Base-by-base conservation (phyloP, 2,888 invertebrate genomes). In the Nemotelus nigrinus region DNA sequence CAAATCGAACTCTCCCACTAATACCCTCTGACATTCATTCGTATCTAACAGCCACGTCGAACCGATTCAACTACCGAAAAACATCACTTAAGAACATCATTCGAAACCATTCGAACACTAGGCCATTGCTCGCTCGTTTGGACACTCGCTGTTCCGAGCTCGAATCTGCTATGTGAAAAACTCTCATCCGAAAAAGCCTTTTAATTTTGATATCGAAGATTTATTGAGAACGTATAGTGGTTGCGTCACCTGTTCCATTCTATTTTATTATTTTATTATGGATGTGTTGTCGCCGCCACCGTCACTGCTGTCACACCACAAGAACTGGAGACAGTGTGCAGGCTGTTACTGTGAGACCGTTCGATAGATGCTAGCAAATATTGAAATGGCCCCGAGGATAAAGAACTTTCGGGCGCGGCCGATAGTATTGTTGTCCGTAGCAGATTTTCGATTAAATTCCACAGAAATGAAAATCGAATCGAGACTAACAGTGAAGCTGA, bases 201-300 rank as follows among this genome's bases (percentile, higher is more conserved):
- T 74, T 74, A 74, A 74, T 74, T 74, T 74, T 74, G 74, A 74
- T 74, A 74, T 74, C 63, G 74, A 74, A 74, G 74, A 74, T 74
- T 74, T 74, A 74, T 74, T 74, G 74, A 74, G 60, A 74, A 74
- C 60, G 48, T 74, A 60, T 74, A 74, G 74, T 74, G 63, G 74
- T 39, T 60, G 74, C 74, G 74, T 74, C 74, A 74, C 74, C 74
- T 74, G 74, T 74, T 74, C 60, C 63, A 48, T 74, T 60, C 48
- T 50, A 74, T 60, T 74, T 74, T 74, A 74, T 58, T 72, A 68
- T 44, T 68, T 68, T 68, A 50, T 72, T 74, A 47, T 60, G 60
- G 74, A 74, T 43, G 74, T 47, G 72, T 47, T 72, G 72, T 58
- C 47, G 48, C 48, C 63, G 48, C 63, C 25, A 43, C 25, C 25